Evolutionary conservation across 2,113 vertebrate species (phyloP).

Genomic region (Leptobrachium leishanense): DNA sequence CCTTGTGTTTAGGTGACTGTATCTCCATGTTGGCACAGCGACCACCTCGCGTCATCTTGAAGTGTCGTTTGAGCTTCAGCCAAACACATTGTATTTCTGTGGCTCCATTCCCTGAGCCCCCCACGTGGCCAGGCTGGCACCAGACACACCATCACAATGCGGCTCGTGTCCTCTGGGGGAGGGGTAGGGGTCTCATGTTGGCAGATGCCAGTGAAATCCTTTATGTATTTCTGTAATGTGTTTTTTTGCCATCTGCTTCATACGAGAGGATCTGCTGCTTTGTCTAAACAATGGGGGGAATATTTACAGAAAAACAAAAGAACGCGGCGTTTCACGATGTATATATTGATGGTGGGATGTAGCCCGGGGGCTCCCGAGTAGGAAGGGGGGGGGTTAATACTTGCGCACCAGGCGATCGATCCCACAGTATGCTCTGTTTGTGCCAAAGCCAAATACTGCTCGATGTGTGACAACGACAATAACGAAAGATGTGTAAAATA

Average conservation of each 20-base stretch:
- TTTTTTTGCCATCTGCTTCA: slow-evolving; percentile 44
- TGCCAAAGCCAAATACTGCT: too few relatives aligned
- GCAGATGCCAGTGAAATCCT: slow-evolving; percentile 25
- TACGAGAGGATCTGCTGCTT: slow-evolving; percentile 1
- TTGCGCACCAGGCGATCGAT: too few relatives aligned
- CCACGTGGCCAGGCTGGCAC: slow-evolving; percentile 11
- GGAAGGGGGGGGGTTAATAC: too few relatives aligned
- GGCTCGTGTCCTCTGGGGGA: background rate
- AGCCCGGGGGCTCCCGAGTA: too few relatives aligned
- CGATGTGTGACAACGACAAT: too few relatives aligned
- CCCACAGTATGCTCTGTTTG: too few relatives aligned
- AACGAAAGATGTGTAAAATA: too few relatives aligned
- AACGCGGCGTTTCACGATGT: background rate
- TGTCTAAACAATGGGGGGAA: slow-evolving; percentile 27
- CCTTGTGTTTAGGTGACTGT: too few relatives aligned
- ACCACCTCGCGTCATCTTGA: too few relatives aligned
- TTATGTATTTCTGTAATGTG: slow-evolving; percentile 39
- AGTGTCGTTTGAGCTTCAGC: too few relatives aligned
- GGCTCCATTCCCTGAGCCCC: background rate
- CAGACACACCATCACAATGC: slow-evolving; percentile 22
- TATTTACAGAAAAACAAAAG: background rate
- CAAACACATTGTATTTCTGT: slow-evolving; percentile 10
- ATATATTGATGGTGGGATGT: too few relatives aligned
- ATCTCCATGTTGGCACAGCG: too few relatives aligned
- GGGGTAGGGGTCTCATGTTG: background rate